Conservation (phyloP, 2,888 invertebrate genomes). For the Drosophila imparisetae region DNA sequence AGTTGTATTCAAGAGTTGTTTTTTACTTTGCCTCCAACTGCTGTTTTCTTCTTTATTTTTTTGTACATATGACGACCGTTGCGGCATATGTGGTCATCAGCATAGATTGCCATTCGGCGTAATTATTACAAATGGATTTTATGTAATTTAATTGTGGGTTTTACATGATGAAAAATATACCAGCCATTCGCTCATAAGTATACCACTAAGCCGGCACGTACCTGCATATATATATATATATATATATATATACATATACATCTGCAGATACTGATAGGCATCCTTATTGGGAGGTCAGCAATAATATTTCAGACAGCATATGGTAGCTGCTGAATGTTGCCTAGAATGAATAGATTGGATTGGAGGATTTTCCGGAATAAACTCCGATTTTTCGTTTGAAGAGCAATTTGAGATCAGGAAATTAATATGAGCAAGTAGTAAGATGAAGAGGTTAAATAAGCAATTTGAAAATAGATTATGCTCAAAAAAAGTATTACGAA, state of each 20-base stretch:
- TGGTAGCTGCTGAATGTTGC: constrained; percentile 4
- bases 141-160: constrained; percentile 82
- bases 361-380: neutral
- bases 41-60: constrained; percentile 9
- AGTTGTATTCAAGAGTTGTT: constrained; percentile 34
- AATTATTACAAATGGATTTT: constrained; percentile 83
- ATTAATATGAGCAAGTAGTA: neutral
- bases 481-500: neutral
- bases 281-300: constrained; percentile 14
- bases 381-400: neutral
- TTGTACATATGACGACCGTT: constrained; percentile 63
- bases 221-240: neutral
- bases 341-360: constrained; percentile 1
- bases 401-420: neutral
- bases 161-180: constrained; percentile 78
- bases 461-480: neutral
- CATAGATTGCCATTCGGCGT: constrained; percentile 78
- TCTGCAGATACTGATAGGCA: neutral
- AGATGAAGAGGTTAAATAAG: neutral
- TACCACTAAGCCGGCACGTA: constrained; percentile 22
- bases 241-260: neutral
- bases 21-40: constrained; percentile 8
- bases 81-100: constrained; percentile 65
- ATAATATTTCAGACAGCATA: constrained; percentile 13
- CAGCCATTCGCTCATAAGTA: constrained; percentile 65